These are phyloP conservation scores for Helicolenus hilgendorfi DNA, from an alignment of 2,797 vertebrate genomes.

Conservation along the genomic window DNA sequence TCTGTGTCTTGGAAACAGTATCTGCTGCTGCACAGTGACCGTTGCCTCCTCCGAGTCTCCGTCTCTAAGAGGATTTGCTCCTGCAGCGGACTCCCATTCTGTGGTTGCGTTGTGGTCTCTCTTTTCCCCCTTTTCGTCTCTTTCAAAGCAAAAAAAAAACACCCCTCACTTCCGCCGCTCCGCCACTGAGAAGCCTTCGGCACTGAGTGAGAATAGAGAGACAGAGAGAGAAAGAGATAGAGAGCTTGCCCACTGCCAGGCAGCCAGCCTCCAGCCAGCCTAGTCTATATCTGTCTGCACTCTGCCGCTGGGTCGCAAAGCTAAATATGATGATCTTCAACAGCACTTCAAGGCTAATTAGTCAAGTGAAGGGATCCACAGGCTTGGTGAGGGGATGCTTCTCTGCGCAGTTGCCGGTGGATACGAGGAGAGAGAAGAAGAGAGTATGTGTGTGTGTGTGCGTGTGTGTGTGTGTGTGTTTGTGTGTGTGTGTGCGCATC, in stretches of 20 bases:
- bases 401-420: slow-evolving; percentile 63
- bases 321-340: slow-evolving; percentile 84
- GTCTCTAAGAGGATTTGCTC: slow-evolving; percentile 69
- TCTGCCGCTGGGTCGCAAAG: slow-evolving; percentile 71
- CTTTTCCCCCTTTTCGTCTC: slow-evolving; percentile 40
- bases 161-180: slow-evolving; percentile 76
- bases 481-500: slow-evolving; percentile 4
- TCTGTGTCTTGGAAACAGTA: slow-evolving; percentile 37
- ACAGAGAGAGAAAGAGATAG: background rate
- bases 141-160: slow-evolving; percentile 69
- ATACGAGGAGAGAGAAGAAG: slow-evolving; percentile 42
- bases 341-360: slow-evolving; percentile 86
- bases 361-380: slow-evolving; percentile 80
- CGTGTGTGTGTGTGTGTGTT: background rate
- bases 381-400: slow-evolving; percentile 62
- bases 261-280: slow-evolving; percentile 70
- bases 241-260: slow-evolving; percentile 70
- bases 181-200: slow-evolving; percentile 67
- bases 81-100: slow-evolving; percentile 72
- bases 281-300: slow-evolving; percentile 77
- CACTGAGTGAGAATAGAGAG: slow-evolving; percentile 64
- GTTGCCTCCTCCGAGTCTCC: slow-evolving; percentile 42
- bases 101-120: slow-evolving; percentile 49
- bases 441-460: background rate
- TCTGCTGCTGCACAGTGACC: slow-evolving; percentile 42